Base-by-base conservation (phyloP, 2,113 vertebrate species). In the Oryzias woworae region DNA sequence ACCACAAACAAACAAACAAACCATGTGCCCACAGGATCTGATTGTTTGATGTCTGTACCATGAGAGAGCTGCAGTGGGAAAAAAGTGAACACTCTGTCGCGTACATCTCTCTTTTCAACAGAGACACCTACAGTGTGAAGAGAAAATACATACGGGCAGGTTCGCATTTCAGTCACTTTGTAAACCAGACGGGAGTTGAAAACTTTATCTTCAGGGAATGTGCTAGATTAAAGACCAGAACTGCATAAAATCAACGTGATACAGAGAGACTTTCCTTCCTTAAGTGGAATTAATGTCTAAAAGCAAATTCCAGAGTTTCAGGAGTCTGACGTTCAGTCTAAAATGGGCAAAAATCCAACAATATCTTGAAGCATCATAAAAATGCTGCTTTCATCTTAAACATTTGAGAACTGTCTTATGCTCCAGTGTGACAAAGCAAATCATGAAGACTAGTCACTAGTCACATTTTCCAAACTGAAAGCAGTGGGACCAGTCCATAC, bases 31-130 rank as follows among this genome's bases (percentile, higher is more conserved):
- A 24, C 20, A 57, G 31, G 24, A 36, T 69, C 26, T 73, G 61
- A 46, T 76, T 55, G 58, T 17, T 59, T 74, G 81, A 58, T 67
- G 74, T 79, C 46, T 79, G 80, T 90, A 90, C 88, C 88, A 88
- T 87, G 80, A 77, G 72, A 71, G 66, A 80, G 85, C 66, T 54
- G 77, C 78, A 66, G 70, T 82, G 63, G 88, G 84, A 71, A 81
- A 87, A 82, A 86, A 86, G 80, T 67, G 83, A 88, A 83, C 81
- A 85, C 87, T 84, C 85, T 89, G 81, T 92, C 85, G 59, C 87
- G 75, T 77, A 85, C 80, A 24, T 84, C 88, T 89, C 68, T 89
- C 88, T 88, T 87, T 91, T 85, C 80, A 83, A 90, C 85, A 83
- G 87, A 89, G 85, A 88, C 80, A 85, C 90, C 91, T 93, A 87